phyloP scores from a whole-genome alignment of 2,888 invertebrate genomes.

The Dryococelus australis region DNA sequence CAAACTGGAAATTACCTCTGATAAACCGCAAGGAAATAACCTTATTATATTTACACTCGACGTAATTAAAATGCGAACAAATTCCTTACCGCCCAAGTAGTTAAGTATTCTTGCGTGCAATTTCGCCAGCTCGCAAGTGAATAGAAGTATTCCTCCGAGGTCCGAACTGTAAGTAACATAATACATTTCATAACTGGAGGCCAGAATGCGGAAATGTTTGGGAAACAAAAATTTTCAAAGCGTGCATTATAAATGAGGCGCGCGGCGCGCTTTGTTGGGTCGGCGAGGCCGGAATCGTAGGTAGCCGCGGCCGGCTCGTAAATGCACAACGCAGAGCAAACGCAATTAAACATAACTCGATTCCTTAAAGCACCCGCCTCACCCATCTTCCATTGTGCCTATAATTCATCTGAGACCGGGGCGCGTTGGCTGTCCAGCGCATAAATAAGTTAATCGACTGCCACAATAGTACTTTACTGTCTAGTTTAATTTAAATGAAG shows the following conservation, averaged over 20 bases:
- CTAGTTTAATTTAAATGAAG: slow-evolving; percentile 31
- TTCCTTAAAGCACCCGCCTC: slow-evolving; percentile 25
- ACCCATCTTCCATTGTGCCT: slow-evolving; percentile 25
- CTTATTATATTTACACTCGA: too few species aligned
- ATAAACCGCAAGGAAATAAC: too few species aligned
- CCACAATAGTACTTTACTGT: slow-evolving; percentile 27
- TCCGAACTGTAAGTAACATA: background rate
- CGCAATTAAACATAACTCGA: slow-evolving; percentile 31
- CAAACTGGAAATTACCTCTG: too few species aligned
- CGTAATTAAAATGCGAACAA: background rate
- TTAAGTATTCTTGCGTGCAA: background rate
- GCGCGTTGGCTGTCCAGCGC: slow-evolving; percentile 21
- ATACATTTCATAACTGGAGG: background rate
- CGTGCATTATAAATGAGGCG: background rate
- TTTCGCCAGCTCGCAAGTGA: background rate
- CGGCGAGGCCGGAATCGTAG: background rate
- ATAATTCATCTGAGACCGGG: slow-evolving; percentile 24
- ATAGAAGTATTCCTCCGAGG: background rate
- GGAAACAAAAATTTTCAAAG: background rate
- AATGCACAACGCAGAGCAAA: slow-evolving; percentile 4
- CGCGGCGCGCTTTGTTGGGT: background rate
- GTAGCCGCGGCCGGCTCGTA: background rate
- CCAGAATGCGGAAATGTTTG: background rate
- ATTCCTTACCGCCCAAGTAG: background rate
- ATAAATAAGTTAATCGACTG: slow-evolving; percentile 29